Conservation (phyloP, 2,113 vertebrate species). For the Dolichotis patagonum region DNA sequence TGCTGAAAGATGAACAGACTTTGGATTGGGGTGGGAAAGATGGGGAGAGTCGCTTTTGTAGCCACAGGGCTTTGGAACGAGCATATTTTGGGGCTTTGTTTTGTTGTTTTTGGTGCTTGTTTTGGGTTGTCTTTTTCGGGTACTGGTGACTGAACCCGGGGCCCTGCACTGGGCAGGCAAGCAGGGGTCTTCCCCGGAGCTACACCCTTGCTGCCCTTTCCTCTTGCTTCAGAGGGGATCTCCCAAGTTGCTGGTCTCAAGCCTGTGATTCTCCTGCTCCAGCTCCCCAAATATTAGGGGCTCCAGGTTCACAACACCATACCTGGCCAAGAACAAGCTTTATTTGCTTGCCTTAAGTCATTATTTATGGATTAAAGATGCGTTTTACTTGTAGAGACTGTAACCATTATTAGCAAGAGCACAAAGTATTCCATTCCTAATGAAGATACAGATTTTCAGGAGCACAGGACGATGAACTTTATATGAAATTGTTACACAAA, state of each 20-base stretch:
- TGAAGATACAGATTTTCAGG: background rate
- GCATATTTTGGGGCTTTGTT: background rate
- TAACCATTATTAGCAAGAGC: background rate
- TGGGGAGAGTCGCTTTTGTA: background rate
- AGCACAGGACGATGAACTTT: background rate
- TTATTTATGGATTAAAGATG: background rate
- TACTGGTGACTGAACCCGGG: too few species aligned
- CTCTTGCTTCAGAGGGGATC: background rate
- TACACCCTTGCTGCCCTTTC: too few species aligned
- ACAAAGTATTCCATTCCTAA: background rate
- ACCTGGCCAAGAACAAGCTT: background rate
- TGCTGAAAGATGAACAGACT: background rate
- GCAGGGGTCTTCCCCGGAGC: too few species aligned
- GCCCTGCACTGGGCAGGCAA: too few species aligned
- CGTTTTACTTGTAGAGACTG: background rate
- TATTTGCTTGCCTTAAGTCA: background rate
- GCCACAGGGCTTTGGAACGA: background rate
- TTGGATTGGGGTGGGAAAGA: background rate
- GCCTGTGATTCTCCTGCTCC: too few species aligned
- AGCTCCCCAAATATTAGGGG: too few species aligned
- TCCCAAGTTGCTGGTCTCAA: background rate
- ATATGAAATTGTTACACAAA: background rate
- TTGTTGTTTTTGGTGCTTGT: background rate
- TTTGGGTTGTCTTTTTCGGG: background rate
- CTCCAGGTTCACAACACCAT: background rate